Evolutionary conservation across 2,113 vertebrate species (phyloP).

Genomic region (Eleginops maclovinus): DNA sequence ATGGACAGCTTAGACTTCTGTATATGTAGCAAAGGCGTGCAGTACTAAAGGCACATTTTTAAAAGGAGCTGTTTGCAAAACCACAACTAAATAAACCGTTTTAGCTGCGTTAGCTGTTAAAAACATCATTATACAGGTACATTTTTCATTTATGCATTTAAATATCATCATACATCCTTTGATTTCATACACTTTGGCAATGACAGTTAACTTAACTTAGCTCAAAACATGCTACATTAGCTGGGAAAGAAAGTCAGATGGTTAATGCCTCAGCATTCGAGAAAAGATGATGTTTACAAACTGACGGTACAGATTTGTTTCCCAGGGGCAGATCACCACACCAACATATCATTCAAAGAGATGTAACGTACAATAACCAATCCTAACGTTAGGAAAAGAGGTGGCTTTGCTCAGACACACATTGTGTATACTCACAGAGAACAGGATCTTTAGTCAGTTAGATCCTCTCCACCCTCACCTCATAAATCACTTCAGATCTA

Average conservation of each 20-base stretch:
- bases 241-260: too few relatives aligned
- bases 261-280: too few relatives aligned
- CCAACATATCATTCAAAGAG: too few relatives aligned
- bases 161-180: too few relatives aligned
- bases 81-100: neutral
- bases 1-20: neutral
- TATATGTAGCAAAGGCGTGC: neutral
- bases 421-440: neutral
- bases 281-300: neutral
- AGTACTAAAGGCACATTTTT: neutral
- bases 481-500: slow-evolving; percentile 40
- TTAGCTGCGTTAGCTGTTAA: neutral
- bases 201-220: neutral
- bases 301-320: slow-evolving; percentile 10
- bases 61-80: neutral
- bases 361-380: too few relatives aligned
- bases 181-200: neutral
- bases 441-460: slow-evolving; percentile 29
- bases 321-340: neutral
- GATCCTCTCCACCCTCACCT: slow-evolving; percentile 34
- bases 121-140: too few relatives aligned
- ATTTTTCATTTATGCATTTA: too few relatives aligned
- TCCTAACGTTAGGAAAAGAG: too few relatives aligned
- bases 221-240: slow-evolving; percentile 2
- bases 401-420: too few relatives aligned